phyloP scores from a whole-genome alignment of 2,888 invertebrate species.

The Linnaemya vulpina region DNA sequence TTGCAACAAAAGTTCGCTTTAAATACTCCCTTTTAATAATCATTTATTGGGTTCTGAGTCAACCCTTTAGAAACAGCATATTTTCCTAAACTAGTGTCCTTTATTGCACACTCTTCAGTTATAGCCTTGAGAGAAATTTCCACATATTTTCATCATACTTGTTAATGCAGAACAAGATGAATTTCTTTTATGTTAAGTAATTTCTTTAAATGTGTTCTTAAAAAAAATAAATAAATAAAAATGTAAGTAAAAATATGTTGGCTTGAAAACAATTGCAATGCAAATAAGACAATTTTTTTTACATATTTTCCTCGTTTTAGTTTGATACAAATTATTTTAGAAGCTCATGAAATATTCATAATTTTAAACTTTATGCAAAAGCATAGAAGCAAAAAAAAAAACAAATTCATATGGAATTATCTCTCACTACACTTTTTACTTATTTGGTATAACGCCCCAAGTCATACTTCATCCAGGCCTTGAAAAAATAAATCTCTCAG shows the following conservation, averaged over 20 bases:
- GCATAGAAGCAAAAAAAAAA: background rate
- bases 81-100: background rate
- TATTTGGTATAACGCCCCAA: conserved; percentile 48
- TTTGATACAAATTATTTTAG: conserved; percentile 28
- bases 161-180: background rate
- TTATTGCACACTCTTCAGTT: background rate
- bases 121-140: conserved; percentile 11
- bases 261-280: conserved; percentile 61
- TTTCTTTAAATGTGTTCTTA: background rate
- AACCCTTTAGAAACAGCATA: no score
- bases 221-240: conserved; percentile 1
- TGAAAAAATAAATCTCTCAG: conserved; percentile 19
- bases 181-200: conserved; percentile 8
- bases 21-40: no score
- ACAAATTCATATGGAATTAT: conserved; percentile 1
- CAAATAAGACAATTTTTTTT: conserved; percentile 59
- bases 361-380: conserved; percentile 62
- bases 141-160: background rate
- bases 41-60: no score
- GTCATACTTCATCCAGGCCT: background rate
- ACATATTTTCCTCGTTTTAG: conserved; percentile 56
- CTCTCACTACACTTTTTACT: background rate
- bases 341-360: conserved; percentile 73
- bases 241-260: conserved; percentile 54
- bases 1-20: no score